phyloP scores from a whole-genome alignment of 2,888 invertebrate genomes.

The Aporophyla nigra region DNA sequence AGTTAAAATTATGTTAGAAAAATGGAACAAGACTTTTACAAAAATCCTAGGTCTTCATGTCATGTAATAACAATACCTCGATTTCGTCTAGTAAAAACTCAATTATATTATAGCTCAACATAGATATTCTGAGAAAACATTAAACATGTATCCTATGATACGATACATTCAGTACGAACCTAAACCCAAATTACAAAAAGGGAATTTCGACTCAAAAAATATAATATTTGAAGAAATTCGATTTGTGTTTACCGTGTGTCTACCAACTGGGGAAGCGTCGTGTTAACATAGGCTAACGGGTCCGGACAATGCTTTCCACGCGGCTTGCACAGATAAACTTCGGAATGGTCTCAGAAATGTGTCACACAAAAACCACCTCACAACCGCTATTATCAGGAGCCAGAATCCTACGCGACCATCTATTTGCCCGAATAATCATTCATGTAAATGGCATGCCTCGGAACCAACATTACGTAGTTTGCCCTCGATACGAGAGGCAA shows the following conservation, averaged over 20 bases:
- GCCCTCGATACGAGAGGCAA: slow-evolving; percentile 79
- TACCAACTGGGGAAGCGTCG: slow-evolving; percentile 67
- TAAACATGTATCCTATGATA: too few relatives aligned
- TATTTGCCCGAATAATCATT: slow-evolving; percentile 83
- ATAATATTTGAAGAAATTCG: slow-evolving; percentile 65
- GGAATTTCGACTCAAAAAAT: slow-evolving; percentile 21
- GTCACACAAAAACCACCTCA: slow-evolving; percentile 72
- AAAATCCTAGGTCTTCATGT: not conserved
- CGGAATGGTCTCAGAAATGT: slow-evolving; percentile 69
- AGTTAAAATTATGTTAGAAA: not conserved
- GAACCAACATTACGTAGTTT: slow-evolving; percentile 85
- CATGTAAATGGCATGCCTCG: slow-evolving; percentile 86
- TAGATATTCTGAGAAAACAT: not conserved
- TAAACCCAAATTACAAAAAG: not conserved
- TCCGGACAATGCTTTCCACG: slow-evolving; percentile 81
- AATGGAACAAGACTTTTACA: not conserved
- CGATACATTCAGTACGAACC: not conserved
- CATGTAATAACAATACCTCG: not conserved
- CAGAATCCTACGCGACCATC: slow-evolving; percentile 67
- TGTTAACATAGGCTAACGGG: slow-evolving; percentile 81
- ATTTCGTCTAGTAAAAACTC: not conserved
- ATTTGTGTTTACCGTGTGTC: slow-evolving; percentile 71
- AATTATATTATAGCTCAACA: not conserved
- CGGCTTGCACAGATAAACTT: slow-evolving; percentile 82
- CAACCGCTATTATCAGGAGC: slow-evolving; percentile 64